Evolutionary conservation across 2,797 vertebrate species (phyloP), one percentile per base, ranked within the genome.

Genomic region (Semaprochilodus insignis): DNA sequence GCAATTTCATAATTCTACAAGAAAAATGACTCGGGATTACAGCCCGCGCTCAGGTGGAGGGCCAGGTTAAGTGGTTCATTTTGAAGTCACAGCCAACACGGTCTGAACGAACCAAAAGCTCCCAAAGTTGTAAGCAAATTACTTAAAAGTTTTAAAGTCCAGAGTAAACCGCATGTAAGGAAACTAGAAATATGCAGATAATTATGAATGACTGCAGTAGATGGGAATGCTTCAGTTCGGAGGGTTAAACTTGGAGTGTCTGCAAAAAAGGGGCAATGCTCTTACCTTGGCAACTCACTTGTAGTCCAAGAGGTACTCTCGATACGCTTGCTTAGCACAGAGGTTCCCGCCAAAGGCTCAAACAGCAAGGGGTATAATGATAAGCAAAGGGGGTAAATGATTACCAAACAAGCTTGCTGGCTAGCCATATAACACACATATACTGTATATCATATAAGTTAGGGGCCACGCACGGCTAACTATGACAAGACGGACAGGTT

Each of bases 1-100:
- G 73, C 55, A 40, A 60, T 60, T 75, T 81, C 88, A 87, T 82
- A 78, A 86, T 89, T 90, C 88, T 54, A 78, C 44, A 69, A 86
- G 86, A 90, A 84, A 87, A 89, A 91, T 82, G 63, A 25, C 48
- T 74, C 27, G 25, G 54, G 34, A 15, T 81, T 84, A 84, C 7
- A 34, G 82, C 31, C 15, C 48, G 80, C 78, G 75, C 80, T 83
- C 79, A 83, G 85, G 77, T 69, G 73, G 71, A 85, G 60, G 70
- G 60, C 21, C 11, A 5, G 55, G 54, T 60, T 75, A 60, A 75
- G 55, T 36, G 34, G 73, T 36, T 75, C 31, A 60, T 59, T 75
- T 70, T 59, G 6, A 59, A 59, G 31, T 60, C 51, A 60, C 21
- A 25, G 11, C 52, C 72, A 57, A 57, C 17, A 13, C 21, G 3